Base-by-base conservation (phyloP, 2,113 vertebrate species). In the Ibidorhyncha struthersii region DNA sequence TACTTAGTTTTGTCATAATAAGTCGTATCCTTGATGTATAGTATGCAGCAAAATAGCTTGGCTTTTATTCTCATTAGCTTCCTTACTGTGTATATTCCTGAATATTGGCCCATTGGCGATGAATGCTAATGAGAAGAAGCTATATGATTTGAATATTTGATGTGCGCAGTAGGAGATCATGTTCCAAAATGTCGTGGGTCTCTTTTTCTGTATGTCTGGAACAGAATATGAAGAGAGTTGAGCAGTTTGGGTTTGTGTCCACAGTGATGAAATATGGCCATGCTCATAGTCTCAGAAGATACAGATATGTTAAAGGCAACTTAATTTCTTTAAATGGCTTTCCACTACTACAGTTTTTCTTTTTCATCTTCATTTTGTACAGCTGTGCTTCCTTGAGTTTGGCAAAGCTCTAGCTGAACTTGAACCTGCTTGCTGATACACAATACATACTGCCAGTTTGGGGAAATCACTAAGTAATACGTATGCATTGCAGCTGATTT, bases 11-110 rank as follows among this genome's bases (percentile, higher is more conserved):
- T 76, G 36, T 78, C 65, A 65, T 86, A 71, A 5, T 92, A 86
- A 90, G 30, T 92, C 38, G 26, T 84, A 52, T 86, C 19, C 36
- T 84, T 72, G 52, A 63, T 81, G 61, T 55, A 74, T 20, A 79
- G 20, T 87, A 76, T 79, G 70, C 65, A 69, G 83, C 34, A 91
- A 81, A 83, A 89, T 82, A 76, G 25, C 59, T 89, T 90, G 38
- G 11, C 52, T 95, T 95, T 71, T 90, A 89, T 86, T 93, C 89
- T 93, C 77, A 72, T 34, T 69, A 58, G 72, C 18, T 76, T 92
- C 49, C 69, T 89, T 92, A 34, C 65, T 58, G 43, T 92, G 56
- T 96, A 6, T 89, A 41, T 96, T 94, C 29, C 52, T 84, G 50
- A 91, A n/a, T 85, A 49, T 78, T 59, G 21, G 16, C 32, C 55